Evolutionary conservation across 30 jellyfish, hydroid and myxozoan genomes (phyloP), one percentile per base, ranked within the genome.

Genomic region (Aurelia aurita): DNA sequence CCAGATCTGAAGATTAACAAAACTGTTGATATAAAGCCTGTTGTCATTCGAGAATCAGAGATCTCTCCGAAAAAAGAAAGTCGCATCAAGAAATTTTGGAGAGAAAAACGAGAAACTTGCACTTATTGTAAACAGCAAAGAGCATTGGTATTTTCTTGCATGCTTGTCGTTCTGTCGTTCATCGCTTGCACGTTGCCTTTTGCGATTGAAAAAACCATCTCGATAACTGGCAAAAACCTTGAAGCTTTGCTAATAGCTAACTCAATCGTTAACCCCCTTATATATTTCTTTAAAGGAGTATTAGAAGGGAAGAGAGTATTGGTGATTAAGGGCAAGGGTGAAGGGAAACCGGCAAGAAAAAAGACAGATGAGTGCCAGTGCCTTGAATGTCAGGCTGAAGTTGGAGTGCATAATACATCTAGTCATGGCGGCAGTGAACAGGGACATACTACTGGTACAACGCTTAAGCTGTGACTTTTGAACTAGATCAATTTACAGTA

Each of bases 251-350:
- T 83, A 22, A 31, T 83, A 44, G 93, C 79, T 8, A 83, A 83
- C 72, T 83, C 93, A 2, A 74, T 63, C 20, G 23, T 62, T 28
- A 83, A 83, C 39, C 93, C 93, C 0, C 12, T 83, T 13, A 69
- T 83, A 3, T 83, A 83, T 69, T 83, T 83, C 63, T 83, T 68
- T 82, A 83, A 83, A 64, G 87, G 87, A 8, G 29, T 65, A 43
- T 62, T 54, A 77, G 59, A 32, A 16, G 58, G 47, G 5, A 69
- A 58, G 51, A 22, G 67, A 55, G 31, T n/a, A 55, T 19, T 28
- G 13, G 10, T 55, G 44, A 39, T 39, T 39, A 39, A 39, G 71
- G 31, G 19, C 19, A 80, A 20, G 16, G 34, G 10, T 20, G 70
- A 21, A 26, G 32, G 58, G 55, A 7, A 32, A 21, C 32, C 20